phyloP scores from a whole-genome alignment of 2,888 invertebrate genomes.

The Fragum whitleyi region DNA sequence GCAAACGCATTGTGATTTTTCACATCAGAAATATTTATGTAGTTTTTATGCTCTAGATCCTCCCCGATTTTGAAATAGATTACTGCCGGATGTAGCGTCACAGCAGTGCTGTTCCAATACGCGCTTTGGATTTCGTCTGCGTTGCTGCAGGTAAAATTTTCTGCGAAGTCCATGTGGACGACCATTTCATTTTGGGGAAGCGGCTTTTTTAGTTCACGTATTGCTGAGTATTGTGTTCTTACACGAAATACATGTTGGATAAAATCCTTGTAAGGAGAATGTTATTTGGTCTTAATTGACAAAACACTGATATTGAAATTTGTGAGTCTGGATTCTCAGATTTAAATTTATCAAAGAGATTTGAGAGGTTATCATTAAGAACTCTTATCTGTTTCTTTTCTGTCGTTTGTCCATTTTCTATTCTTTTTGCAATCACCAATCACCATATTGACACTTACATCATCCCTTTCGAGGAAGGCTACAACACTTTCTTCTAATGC shows the following conservation, averaged over 20 bases:
- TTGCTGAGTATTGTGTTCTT: constrained; percentile 48
- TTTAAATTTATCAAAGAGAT: constrained; percentile 36
- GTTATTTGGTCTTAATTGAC: constrained; percentile 40
- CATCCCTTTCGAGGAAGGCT: constrained; percentile 37
- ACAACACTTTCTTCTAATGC: constrained; percentile 23
- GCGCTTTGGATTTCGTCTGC: constrained; percentile 51
- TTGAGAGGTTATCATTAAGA: constrained; percentile 42
- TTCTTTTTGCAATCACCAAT: constrained; percentile 33
- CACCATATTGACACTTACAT: constrained; percentile 47
- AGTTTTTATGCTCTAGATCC: constrained; percentile 47
- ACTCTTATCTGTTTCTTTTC: constrained; percentile 27
- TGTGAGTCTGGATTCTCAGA: constrained; percentile 40
- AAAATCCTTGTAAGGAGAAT: constrained; percentile 48
- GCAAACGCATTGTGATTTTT: constrained; percentile 51
- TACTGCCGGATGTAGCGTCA: constrained; percentile 64
- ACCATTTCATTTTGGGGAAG: constrained; percentile 36
- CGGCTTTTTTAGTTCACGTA: constrained; percentile 25
- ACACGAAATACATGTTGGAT: constrained; percentile 45
- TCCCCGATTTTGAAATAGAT: constrained; percentile 45
- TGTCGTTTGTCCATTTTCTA: constrained; percentile 24
- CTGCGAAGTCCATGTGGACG: constrained; percentile 46
- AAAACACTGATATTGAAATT: constrained; percentile 33
- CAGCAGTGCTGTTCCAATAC: constrained; percentile 50
- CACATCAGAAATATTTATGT: constrained; percentile 56
- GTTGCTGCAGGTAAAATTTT: constrained; percentile 55